Evolutionary conservation across 2,888 invertebrate species (phyloP).

Genomic region (Hypolimnas misippus): DNA sequence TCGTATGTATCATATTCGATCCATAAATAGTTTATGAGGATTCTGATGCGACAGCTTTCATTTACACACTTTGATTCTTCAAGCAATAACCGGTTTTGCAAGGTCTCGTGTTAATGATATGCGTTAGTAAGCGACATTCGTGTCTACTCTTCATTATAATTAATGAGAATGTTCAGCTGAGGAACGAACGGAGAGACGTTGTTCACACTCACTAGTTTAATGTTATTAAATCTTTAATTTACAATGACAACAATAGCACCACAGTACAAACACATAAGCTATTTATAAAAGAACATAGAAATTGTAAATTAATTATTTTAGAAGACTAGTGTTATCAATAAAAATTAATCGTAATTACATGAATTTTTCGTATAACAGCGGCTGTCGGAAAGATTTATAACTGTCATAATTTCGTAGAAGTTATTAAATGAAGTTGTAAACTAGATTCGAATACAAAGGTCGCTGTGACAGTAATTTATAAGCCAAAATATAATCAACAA

Average conservation of each 20-base stretch:
- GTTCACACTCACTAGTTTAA: background rate
- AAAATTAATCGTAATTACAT: background rate
- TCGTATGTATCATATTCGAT: conserved; percentile 24
- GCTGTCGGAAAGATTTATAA: background rate
- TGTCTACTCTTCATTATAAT: conserved; percentile 33
- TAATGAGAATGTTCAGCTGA: conserved; percentile 29
- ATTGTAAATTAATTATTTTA: background rate
- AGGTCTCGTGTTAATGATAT: conserved; percentile 34
- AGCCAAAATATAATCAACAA: conserved; percentile 32
- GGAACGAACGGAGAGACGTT: conserved; percentile 10
- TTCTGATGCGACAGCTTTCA: conserved; percentile 27
- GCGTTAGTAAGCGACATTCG: conserved; percentile 32
- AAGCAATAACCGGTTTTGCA: conserved; percentile 35
- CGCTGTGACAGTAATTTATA: conserved; percentile 21
- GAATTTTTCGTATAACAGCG: background rate
- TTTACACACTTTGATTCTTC: conserved; percentile 25
- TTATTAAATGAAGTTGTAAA: conserved; percentile 1
- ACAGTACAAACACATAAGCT: background rate
- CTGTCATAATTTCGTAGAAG: background rate
- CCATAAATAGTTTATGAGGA: conserved; percentile 31
- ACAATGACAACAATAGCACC: background rate
- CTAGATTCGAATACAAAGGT: conserved; percentile 6
- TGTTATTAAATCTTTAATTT: conserved; percentile 13
- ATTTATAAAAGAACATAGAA: background rate
- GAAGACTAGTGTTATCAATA: background rate